phyloP scores from a whole-genome alignment of 2,113 vertebrate species.

The Talpa occidentalis region DNA sequence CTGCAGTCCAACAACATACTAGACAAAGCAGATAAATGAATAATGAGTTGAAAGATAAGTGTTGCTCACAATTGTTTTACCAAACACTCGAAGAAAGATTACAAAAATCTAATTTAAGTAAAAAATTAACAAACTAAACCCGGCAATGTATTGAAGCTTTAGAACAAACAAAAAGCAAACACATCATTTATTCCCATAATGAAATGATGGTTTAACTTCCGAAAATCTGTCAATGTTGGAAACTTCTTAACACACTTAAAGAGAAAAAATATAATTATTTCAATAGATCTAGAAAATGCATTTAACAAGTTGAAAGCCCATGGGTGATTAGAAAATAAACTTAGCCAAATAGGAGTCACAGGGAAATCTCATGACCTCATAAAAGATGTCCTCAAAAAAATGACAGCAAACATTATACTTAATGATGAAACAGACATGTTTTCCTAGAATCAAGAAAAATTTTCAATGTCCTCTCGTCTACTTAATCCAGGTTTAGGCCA shows the following conservation, averaged over 20 bases:
- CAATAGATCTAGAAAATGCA: background rate
- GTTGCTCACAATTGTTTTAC: background rate
- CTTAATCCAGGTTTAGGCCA: background rate
- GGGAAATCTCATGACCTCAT: background rate
- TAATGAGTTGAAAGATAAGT: too few relatives aligned
- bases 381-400: background rate
- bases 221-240: background rate
- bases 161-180: background rate
- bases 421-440: background rate
- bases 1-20: too few relatives aligned
- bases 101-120: conserved; percentile 13
- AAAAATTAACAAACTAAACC: background rate
- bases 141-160: background rate
- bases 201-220: background rate
- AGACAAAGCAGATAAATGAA: too few relatives aligned
- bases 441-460: background rate
- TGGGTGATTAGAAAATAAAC: background rate
- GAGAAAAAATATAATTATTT: background rate
- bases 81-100: background rate
- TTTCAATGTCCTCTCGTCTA: background rate
- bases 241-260: background rate
- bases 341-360: background rate
- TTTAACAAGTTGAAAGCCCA: background rate
- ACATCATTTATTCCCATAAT: background rate
- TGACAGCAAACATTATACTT: background rate